Conservation (phyloP, 2,797 vertebrate species). For the Rhynchonycteris naso region DNA sequence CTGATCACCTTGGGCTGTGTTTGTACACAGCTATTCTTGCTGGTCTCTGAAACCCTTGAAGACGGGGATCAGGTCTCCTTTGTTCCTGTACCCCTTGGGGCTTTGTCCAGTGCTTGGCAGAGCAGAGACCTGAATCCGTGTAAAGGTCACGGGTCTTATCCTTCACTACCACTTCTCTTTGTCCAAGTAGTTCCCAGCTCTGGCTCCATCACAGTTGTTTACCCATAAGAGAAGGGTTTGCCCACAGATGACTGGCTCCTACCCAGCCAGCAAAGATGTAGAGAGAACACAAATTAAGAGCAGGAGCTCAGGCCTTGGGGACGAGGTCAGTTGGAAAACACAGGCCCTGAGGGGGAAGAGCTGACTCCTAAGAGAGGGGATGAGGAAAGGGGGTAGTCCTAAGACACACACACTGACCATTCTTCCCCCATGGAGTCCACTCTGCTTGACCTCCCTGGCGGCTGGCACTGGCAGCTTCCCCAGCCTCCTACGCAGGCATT, state of each 20-base stretch:
- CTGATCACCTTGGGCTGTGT: accelerated
- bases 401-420: not conserved
- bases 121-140: not conserved
- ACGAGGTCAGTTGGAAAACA: not conserved
- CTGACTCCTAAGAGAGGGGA: not conserved
- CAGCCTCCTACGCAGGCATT: conserved; percentile 31
- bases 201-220: not conserved
- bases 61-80: not conserved
- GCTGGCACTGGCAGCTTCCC: not conserved
- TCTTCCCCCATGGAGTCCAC: conserved; percentile 30
- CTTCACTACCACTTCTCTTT: not conserved
- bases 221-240: not conserved
- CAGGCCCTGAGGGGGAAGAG: not conserved
- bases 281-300: not conserved
- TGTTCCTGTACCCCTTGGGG: not conserved
- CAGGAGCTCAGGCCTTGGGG: not conserved
- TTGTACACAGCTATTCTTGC: not conserved
- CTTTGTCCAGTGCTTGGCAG: not conserved
- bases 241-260: not conserved
- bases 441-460: not conserved
- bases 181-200: not conserved
- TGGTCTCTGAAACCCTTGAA: not conserved
- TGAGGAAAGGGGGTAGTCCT: not conserved
- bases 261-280: not conserved
- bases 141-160: not conserved